phyloP scores from a whole-genome alignment of 1,140 invertebrate genomes.

The Sesamia nonagrioides region DNA sequence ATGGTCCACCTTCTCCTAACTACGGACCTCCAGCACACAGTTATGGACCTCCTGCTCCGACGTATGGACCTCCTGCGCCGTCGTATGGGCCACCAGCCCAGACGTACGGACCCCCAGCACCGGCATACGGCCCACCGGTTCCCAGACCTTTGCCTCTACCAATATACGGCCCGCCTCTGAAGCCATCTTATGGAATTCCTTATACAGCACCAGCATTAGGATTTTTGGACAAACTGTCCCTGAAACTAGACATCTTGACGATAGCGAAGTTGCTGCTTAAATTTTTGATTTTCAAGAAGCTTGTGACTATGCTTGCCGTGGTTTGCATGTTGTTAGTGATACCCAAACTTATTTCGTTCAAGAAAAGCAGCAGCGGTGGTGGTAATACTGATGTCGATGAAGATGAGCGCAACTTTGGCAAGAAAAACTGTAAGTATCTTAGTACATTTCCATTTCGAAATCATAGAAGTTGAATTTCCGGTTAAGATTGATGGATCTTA shows the following conservation, averaged over 20 bases:
- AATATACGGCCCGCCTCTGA: conserved; percentile 86
- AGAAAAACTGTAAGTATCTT: conserved; percentile 21
- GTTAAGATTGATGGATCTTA: too few species aligned
- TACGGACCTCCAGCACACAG: conserved; percentile 73
- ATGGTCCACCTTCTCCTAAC: conserved; percentile 67
- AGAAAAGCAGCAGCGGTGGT: conserved; percentile 72
- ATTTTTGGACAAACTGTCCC: conserved; percentile 88
- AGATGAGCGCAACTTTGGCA: conserved; percentile 67
- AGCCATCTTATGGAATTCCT: conserved; percentile 82
- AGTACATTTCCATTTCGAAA: neutral
- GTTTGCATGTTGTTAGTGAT: conserved; percentile 92
- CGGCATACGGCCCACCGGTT: conserved; percentile 77
- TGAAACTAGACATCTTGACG: conserved; percentile 91
- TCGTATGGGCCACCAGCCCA: conserved; percentile 82
- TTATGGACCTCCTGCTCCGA: conserved; percentile 66
- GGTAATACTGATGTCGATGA: conserved; percentile 75
- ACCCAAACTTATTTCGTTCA: conserved; percentile 89
- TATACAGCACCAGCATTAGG: conserved; percentile 86
- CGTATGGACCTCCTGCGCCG: conserved; percentile 71
- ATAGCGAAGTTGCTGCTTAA: conserved; percentile 92
- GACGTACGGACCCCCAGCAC: conserved; percentile 80
- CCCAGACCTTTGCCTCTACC: conserved; percentile 71
- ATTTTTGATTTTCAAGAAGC: conserved; percentile 92
- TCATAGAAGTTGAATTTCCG: neutral
- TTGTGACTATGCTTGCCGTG: conserved; percentile 92